A percentile compares a stretch with the other conserved stretches of the same genome.
phyloP scores from a whole-genome alignment of 2,113 vertebrate species.

The Odontophorus gujanensis region DNA sequence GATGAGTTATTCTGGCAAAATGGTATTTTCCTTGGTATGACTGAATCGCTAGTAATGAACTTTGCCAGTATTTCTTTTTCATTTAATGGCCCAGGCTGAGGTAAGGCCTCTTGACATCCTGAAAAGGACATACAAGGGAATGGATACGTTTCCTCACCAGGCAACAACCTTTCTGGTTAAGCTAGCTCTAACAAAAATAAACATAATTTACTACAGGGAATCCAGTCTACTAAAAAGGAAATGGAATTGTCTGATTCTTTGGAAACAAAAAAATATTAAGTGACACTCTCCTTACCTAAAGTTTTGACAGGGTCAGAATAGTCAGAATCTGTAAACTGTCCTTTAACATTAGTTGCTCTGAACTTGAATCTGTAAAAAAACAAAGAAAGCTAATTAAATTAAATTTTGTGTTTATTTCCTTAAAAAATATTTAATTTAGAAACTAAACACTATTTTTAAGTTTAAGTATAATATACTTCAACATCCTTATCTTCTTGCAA shows the following conservation, averaged over 20 bases:
- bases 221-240: neutral
- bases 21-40: neutral
- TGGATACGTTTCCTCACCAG: neutral
- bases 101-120: neutral
- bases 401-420: neutral
- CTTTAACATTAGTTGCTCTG: constrained; percentile 90
- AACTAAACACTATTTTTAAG: neutral
- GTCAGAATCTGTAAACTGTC: constrained; percentile 94
- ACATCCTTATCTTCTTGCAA: neutral
- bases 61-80: neutral
- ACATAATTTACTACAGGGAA: neutral
- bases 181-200: neutral
- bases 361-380: constrained; percentile 91
- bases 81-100: neutral
- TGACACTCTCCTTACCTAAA: constrained; percentile 80
- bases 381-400: neutral
- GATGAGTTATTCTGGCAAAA: neutral
- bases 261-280: constrained; percentile 22
- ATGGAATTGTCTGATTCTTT: neutral
- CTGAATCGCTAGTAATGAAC: neutral
- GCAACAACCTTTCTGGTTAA: neutral
- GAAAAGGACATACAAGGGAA: neutral
- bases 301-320: constrained; percentile 93
- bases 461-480: neutral
- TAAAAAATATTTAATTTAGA: neutral